Evolutionary conservation across 2,113 vertebrate species (phyloP), one percentile per base, ranked within the genome.

Genomic region (Euleptes europaea): DNA sequence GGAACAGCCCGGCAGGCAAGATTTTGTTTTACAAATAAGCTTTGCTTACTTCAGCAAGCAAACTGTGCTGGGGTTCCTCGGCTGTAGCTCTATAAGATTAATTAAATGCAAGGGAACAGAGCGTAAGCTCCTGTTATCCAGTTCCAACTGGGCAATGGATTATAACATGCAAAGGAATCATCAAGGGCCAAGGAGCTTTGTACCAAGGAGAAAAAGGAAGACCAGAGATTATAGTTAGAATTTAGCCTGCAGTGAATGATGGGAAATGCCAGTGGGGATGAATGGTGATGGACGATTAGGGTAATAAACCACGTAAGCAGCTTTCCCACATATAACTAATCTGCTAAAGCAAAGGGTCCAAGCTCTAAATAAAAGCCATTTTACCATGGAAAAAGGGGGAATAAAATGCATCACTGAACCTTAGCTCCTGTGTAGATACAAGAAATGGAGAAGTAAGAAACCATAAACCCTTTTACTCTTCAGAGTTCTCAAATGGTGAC

Each of bases 251-350:
- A 85, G 35, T 49, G 35, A 79, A 83, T 86, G 44, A 89, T 86
- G 76, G 85, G 93, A 87, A 90, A 87, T 91, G 90, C 82, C 19
- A 88, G 28, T 40, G 51, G 12, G 42, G 10, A 2, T 79, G 66
- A 71, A 69, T 57, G 13, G 85, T 80, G 87, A 90, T 90, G 91
- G 87, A 88, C 89, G 87, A 94, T 91, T 89, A 94, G 93, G 87
- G 89, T 90, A 67, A 76, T 44, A 93, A 94, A 90, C 91, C 44
- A 80, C 80, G 83, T 89, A 92, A 92, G 86, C 91, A 91, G 86
- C 89, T 93, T 91, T 90, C 85, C n/a, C 83, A 86, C 74, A 91
- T 69, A 0, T 82, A 88, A 86, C 90, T 92, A 90, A 92, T 90
- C 87, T 35, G 35, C 35, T 71, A 84, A 83, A n/a, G 83, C 57